Base-by-base conservation (phyloP, 1,140 invertebrate species). In the Drosophila miranda region DNA sequence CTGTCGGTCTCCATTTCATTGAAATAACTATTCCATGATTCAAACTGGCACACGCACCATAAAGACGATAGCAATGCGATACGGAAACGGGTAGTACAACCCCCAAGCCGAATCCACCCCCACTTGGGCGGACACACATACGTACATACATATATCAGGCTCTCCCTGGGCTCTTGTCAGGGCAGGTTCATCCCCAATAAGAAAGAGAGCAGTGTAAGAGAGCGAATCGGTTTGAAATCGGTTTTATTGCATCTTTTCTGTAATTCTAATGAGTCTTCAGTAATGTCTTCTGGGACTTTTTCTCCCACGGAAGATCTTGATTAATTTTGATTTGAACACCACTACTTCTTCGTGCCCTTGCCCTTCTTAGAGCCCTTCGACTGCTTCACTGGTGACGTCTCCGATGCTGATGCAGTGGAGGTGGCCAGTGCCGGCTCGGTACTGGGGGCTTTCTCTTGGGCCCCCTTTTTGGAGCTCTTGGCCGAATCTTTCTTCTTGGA, bases 311-410 rank as follows among this genome's bases (percentile, higher is more conserved):
- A 38, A 34, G 30, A 1, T 7, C 3, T 34, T 1, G 9, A 9
- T 9, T 34, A 34, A 34, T 34, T 34, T 38, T 9, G 0, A 44
- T 49, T 28, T 9, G 30, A 34, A 9, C 30, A 34, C 2, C 30
- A 2, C 50, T 63, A 73, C 58, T 74, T 74, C 43, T 66, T 74
- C 16, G 64, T 64, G 38, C 38, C 38, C 14, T 75, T 75, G n/a
- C 19, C 43, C 30, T 75, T 75, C n/a, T 75, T 59, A 30, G 49
- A 6, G 6, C 21, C 54, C 41, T 67, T 75, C 2, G 43, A 5
- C 2, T 53, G 52, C 16, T 74, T 74, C 9, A 34, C 30, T 1
- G 53, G 16, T 3, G 48, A 28, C 8, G n/a, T 1, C n/a, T 63
- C 60, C 9, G n/a, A 21, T 0, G 53, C 7, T 2, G 54, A n/a